Percentiles rank a stretch among this genome's conserved stretches.
These are phyloP conservation scores for Venusia cambrica DNA, from an alignment of 2,888 invertebrate species.

Conservation along the genomic window DNA sequence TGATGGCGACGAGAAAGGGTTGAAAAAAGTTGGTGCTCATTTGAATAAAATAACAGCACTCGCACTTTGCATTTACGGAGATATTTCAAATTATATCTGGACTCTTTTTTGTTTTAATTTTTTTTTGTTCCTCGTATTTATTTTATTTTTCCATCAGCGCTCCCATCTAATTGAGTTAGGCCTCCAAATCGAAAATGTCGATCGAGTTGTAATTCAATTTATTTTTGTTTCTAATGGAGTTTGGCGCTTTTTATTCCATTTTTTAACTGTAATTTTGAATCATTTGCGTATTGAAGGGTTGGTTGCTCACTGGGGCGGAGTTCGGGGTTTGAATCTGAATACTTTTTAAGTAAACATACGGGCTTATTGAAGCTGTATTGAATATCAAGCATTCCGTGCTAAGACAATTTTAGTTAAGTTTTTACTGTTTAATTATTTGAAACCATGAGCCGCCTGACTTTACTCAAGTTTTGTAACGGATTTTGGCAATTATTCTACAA, in stretches of 20 bases:
- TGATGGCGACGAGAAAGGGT: constrained; percentile 78
- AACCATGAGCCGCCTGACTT: no score
- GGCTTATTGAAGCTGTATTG: constrained; percentile 2
- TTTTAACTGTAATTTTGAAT: constrained; percentile 71
- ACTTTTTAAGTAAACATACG: constrained; percentile 28
- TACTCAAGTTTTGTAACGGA: no score
- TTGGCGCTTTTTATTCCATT: constrained; percentile 62
- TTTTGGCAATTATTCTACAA: no score
- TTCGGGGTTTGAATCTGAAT: constrained; percentile 37
- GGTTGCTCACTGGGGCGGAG: constrained; percentile 43
- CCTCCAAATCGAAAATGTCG: constrained; percentile 79
- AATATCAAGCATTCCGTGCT: background rate
- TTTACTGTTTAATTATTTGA: no score
- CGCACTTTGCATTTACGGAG: constrained; percentile 81
- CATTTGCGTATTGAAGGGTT: constrained; percentile 62
- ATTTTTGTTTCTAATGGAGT: constrained; percentile 81
- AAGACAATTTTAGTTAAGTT: background rate
- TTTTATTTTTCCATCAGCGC: constrained; percentile 80
- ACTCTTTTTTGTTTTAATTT: constrained; percentile 77
- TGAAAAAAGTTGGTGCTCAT: constrained; percentile 79
- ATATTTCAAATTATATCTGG: constrained; percentile 82
- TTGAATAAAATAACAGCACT: constrained; percentile 82
- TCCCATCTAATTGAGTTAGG: constrained; percentile 79
- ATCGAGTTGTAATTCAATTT: constrained; percentile 80
- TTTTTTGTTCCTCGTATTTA: constrained; percentile 77